Percentiles rank a stretch among this genome's conserved stretches.
phyloP scores from a whole-genome alignment of 2,797 vertebrate genomes.

The Lutjanus campechanus region DNA sequence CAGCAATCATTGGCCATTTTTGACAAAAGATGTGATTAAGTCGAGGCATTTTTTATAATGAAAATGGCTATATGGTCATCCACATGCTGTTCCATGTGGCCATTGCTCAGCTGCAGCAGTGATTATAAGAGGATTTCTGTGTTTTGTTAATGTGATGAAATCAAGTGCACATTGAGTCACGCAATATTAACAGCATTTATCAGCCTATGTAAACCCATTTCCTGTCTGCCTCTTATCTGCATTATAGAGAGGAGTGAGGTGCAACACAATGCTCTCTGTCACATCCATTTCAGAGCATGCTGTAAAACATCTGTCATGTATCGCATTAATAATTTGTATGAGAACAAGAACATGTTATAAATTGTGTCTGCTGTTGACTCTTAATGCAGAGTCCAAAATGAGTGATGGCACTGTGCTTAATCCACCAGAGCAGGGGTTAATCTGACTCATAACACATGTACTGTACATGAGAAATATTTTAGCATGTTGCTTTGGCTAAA shows the following conservation, averaged over 20 bases:
- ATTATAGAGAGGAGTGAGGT: constrained; percentile 9
- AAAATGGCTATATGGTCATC: constrained; percentile 49
- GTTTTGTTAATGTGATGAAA: constrained; percentile 78
- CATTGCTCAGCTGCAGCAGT: constrained; percentile 33
- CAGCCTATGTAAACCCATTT: constrained; percentile 25
- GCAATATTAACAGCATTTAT: constrained; percentile 43
- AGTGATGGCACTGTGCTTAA: constrained; percentile 7
- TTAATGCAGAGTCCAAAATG: neutral
- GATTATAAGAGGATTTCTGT: constrained; percentile 77
- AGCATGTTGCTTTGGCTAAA: neutral
- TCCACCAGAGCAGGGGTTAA: constrained; percentile 13
- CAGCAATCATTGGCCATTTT: too few relatives aligned
- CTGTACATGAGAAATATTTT: constrained; percentile 5
- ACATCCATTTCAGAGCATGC: constrained; percentile 5
- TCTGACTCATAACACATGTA: constrained; percentile 5
- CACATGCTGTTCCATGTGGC: constrained; percentile 3
- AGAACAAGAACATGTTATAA: constrained; percentile 23
- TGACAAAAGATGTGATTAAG: constrained; percentile 60
- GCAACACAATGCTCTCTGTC: neutral
- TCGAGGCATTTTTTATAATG: constrained; percentile 65
- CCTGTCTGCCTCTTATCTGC: constrained; percentile 33
- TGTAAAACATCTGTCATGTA: constrained; percentile 37
- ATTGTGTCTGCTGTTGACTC: constrained; percentile 4
- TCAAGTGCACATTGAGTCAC: constrained; percentile 44
- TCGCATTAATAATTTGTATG: constrained; percentile 39